phyloP scores from a whole-genome alignment of 1,140 invertebrate genomes.

The Pogonomyrmex californicus region DNA sequence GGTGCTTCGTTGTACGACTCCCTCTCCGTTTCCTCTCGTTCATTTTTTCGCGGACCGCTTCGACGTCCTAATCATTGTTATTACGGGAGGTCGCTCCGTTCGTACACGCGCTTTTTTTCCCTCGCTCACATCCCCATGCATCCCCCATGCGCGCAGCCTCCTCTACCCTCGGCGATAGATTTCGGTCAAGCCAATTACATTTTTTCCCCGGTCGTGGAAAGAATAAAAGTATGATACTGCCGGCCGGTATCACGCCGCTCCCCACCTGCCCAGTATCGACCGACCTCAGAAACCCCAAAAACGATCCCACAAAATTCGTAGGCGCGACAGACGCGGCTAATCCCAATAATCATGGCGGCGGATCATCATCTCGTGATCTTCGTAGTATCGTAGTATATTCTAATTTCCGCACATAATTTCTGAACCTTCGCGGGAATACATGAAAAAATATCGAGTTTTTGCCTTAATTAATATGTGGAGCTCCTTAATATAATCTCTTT shows the following conservation, averaged over 20 bases:
- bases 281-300: conserved; percentile 58
- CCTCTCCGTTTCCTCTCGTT: conserved; percentile 21
- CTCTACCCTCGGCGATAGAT: conserved; percentile 72
- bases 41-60: conserved; percentile 76
- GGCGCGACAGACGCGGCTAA: conserved; percentile 73
- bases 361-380: conserved; percentile 66
- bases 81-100: conserved; percentile 78
- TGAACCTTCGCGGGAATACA: neutral
- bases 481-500: conserved; percentile 34
- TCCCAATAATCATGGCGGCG: conserved; percentile 72
- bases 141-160: conserved; percentile 57
- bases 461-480: conserved; percentile 43
- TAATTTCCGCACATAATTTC: conserved; percentile 47
- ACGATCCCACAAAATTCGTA: conserved; percentile 57
- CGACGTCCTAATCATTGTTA: conserved; percentile 84
- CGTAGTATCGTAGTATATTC: conserved; percentile 47
- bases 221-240: conserved; percentile 75
- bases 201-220: conserved; percentile 75
- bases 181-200: conserved; percentile 78
- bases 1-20: conserved; percentile 44
- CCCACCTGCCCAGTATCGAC: conserved; percentile 69
- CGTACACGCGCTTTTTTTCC: conserved; percentile 74
- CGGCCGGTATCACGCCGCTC: conserved; percentile 67
- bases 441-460: conserved; percentile 39
- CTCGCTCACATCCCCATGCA: conserved; percentile 66